Evolutionary conservation across 2,113 vertebrate species (phyloP), one percentile per base, ranked within the genome.

Genomic region (Boulengerochromis microlepis): DNA sequence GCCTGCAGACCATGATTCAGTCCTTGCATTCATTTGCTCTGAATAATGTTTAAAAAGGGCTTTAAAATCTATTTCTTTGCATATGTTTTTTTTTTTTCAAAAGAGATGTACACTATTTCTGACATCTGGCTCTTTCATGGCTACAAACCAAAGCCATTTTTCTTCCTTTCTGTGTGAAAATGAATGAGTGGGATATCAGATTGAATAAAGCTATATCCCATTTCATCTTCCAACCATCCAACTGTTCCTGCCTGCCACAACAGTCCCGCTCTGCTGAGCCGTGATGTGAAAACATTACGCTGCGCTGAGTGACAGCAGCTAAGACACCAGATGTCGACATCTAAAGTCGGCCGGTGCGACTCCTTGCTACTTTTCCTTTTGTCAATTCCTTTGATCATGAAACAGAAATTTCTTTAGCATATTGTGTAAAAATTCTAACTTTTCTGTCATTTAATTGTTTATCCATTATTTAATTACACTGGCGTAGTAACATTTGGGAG

Each of bases 311-410:
- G 89, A 93, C 89, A 88, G 78, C 54, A 84, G 84, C 54, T 22
- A 78, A 66, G 76, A 88, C 82, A 84, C 82, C 89, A 92, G 90
- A 93, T 87, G 89, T 82, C 87, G 78, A 87, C 85, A 84, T 89
- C 84, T 66, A 86, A 86, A 66, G 35, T 89, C 22, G 74, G n/a
- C 83, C 81, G 15, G 16, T 87, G 83, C 57, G 22, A 42, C 78
- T 81, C 59, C 81, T 64, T 50, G 52, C 59, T 61, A 42, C 57
- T 61, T 35, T 74, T 82, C 61, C 78, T 80, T 29, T 71, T 81
- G 54, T 83, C 71, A 33, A 4, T 84, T 84, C 24, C 82, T 93
- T 89, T 88, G 61, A 91, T 91, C 80, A 38, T 69, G 61, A 69
- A 69, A 38, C 19, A 69, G 33, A 69, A 66, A 38, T 38, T 38